These are phyloP conservation scores for Rhabdophis nuchalis DNA, from an alignment of 2,797 vertebrate genomes.

Conservation along the genomic window DNA sequence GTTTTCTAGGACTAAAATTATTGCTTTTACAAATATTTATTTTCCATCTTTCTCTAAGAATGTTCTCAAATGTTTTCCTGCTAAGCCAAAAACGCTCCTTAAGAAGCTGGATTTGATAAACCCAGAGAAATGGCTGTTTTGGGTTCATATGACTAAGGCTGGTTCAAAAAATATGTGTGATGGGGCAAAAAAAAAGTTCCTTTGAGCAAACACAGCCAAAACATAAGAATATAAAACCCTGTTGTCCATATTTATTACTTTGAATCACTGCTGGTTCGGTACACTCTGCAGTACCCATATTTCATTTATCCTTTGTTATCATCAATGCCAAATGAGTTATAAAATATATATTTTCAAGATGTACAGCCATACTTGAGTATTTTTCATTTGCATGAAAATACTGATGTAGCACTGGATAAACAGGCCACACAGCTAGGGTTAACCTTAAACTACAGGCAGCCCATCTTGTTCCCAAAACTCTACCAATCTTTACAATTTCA, in stretches of 20 bases:
- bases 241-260: neutral
- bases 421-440: too few species aligned
- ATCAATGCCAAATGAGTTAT: too few species aligned
- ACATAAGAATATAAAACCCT: neutral
- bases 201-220: neutral
- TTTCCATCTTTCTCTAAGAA: neutral
- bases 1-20: neutral
- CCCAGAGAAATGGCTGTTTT: neutral
- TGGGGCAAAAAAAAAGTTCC: neutral
- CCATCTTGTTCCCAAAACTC: too few species aligned
- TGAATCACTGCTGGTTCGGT: neutral
- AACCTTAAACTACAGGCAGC: too few species aligned
- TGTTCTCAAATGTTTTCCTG: neutral
- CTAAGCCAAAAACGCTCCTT: neutral
- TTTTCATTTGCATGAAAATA: too few species aligned
- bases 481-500: too few species aligned
- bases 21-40: neutral
- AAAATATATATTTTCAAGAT: too few species aligned
- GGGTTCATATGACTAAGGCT: neutral
- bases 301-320: neutral
- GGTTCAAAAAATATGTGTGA: neutral
- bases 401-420: too few species aligned
- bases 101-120: neutral
- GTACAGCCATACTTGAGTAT: too few species aligned
- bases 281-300: neutral